phyloP scores from a whole-genome alignment of 2,113 vertebrate genomes.

The Phaetusa simplex region DNA sequence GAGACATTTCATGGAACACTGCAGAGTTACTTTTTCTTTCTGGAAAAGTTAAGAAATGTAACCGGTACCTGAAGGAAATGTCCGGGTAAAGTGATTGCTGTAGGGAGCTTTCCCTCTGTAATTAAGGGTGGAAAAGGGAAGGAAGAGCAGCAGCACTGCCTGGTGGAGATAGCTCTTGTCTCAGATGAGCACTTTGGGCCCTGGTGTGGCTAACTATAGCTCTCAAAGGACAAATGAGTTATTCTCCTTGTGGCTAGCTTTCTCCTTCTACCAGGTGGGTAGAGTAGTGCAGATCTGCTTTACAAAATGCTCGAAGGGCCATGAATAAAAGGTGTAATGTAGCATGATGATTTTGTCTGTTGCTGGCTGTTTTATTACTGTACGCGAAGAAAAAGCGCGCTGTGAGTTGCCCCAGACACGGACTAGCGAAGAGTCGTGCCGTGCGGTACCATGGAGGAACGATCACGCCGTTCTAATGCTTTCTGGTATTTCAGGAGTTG shows the following conservation, averaged over 20 bases:
- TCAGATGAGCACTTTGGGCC: fast-evolving
- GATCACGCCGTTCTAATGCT: fast-evolving
- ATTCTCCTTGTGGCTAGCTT: neutral
- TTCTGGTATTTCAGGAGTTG: neutral
- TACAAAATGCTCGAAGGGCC: neutral
- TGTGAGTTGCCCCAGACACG: fast-evolving
- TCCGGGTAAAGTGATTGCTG: neutral
- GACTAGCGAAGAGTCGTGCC: fast-evolving
- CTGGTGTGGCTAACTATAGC: neutral
- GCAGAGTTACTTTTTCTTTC: neutral
- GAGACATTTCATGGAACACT: neutral
- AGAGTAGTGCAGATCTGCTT: neutral
- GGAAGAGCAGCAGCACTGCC: neutral
- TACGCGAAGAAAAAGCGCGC: fast-evolving
- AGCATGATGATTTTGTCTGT: neutral
- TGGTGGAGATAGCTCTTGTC: neutral
- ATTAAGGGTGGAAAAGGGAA: neutral
- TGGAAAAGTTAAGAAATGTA: neutral
- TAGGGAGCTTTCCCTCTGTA: neutral
- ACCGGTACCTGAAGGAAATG: neutral
- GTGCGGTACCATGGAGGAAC: fast-evolving
- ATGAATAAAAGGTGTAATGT: neutral
- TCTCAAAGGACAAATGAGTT: neutral
- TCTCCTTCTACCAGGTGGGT: neutral
- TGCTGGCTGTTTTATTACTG: neutral